phyloP scores from a whole-genome alignment of 2,888 invertebrate genomes.

The Cataglyphis cursor region DNA sequence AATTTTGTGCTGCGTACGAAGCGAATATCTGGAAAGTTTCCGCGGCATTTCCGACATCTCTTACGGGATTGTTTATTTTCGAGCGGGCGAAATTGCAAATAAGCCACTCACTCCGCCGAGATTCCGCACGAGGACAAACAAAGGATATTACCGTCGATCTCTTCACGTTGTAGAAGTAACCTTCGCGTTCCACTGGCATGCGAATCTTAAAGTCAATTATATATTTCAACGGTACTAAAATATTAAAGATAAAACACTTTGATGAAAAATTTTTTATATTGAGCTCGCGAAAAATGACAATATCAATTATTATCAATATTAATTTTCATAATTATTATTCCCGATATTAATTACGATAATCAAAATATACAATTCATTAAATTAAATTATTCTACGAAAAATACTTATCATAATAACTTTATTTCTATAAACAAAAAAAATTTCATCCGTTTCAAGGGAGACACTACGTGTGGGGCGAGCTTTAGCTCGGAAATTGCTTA shows the following conservation, averaged over 20 bases:
- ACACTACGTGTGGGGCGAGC: slow-evolving; percentile 71
- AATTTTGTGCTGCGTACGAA: slow-evolving; percentile 1
- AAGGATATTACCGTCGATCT: slow-evolving; percentile 72
- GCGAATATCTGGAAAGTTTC: slow-evolving; percentile 31
- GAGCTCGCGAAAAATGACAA: background rate
- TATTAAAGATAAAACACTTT: background rate
- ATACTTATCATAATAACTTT: background rate
- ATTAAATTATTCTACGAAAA: background rate
- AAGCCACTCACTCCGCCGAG: slow-evolving; percentile 26
- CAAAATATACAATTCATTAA: background rate
- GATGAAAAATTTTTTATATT: background rate
- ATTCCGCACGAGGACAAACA: slow-evolving; percentile 69
- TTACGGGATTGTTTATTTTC: slow-evolving; percentile 36
- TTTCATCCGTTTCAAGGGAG: background rate
- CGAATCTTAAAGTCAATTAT: slow-evolving; percentile 55
- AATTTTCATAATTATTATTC: background rate
- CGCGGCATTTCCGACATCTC: slow-evolving; percentile 17
- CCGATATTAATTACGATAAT: background rate
- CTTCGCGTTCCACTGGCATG: slow-evolving; percentile 43
- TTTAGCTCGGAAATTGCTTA: slow-evolving; percentile 79
- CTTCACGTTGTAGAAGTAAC: slow-evolving; percentile 60
- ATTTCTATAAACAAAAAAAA: background rate
- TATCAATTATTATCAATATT: background rate
- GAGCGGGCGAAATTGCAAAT: slow-evolving; percentile 33
- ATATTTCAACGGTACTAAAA: slow-evolving; percentile 1